Evolutionary conservation across 2,888 invertebrate genomes (phyloP), one percentile per base, ranked within the genome.

Genomic region (Prostheceraeus crozeri): DNA sequence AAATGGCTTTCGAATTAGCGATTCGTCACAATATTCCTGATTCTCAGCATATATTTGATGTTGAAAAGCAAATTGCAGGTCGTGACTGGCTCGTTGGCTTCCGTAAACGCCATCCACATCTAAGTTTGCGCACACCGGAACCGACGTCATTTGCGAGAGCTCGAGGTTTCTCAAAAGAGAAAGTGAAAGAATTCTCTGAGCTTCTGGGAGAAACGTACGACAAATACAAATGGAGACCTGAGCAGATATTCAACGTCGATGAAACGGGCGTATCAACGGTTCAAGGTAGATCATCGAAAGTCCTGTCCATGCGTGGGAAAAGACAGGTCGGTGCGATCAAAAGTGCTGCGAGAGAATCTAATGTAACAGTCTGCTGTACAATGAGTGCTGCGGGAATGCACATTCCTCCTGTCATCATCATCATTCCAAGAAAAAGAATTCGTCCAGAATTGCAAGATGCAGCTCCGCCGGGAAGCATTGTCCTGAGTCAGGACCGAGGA

Each of bases 401-500:
- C 36, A 16, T 68, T 21, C 67, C 66, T n/a, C 66, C 66, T 2
- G n/a, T n/a, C n/a, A 60, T 68, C 61, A 52, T 63, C 10, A 65
- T 69, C 23, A 71, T 72, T 63, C 70, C 69, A 19, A 61, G 70
- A 60, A 62, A 66, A 55, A 56, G 69, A 30, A 70, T 71, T 71
- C 66, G 67, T n/a, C 61, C 63, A 2, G 67, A 67, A 25, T 60
- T 72, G 10, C 63, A 68, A 61, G 65, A 67, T 56, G 69, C 67
- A 25, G 68, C 70, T 16, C 71, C 72, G 54, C 64, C 69, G 30
- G 69, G 69, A 19, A 61, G n/a, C n/a, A n/a, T n/a, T n/a, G n/a
- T n/a, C n/a, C n/a, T n/a, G n/a, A n/a, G n/a, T n/a, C n/a, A n/a
- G n/a, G n/a, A n/a, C n/a, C n/a, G n/a, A n/a, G n/a, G n/a, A n/a